These are phyloP conservation scores for Psittacara wagleri DNA, from an alignment of 2,113 vertebrate species.

Conservation along the genomic window DNA sequence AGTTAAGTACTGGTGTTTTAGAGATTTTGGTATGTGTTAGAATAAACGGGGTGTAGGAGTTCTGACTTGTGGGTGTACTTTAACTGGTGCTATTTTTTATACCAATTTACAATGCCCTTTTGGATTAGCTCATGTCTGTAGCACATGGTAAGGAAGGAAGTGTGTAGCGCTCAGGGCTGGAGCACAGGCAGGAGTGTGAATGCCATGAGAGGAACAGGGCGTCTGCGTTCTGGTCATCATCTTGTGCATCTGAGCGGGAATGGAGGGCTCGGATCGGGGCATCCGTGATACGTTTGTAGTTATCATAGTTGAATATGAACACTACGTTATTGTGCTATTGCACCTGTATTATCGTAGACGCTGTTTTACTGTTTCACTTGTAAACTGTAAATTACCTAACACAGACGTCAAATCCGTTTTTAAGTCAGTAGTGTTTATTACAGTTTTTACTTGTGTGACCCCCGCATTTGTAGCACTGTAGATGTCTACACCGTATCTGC, in stretches of 20 bases:
- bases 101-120: background rate
- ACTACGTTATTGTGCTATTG: background rate
- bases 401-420: accelerated
- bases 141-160: background rate
- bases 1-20: background rate
- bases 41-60: background rate
- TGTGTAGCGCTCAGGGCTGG: accelerated
- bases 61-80: background rate
- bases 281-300: accelerated
- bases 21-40: background rate
- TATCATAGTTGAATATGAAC: background rate
- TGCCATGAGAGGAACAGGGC: accelerated
- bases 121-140: accelerated
- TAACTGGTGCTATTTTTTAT: background rate
- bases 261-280: background rate
- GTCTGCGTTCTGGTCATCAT: too few species aligned
- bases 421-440: background rate
- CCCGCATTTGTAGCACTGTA: accelerated
- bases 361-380: background rate
- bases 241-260: accelerated
- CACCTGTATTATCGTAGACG: background rate
- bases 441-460: background rate
- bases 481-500: accelerated
- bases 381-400: background rate
- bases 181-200: accelerated